A percentile compares a stretch with the other conserved stretches of the same genome.
These are phyloP conservation scores for Sebastes fasciatus DNA, from an alignment of 2,113 vertebrate species.

Conservation along the genomic window DNA sequence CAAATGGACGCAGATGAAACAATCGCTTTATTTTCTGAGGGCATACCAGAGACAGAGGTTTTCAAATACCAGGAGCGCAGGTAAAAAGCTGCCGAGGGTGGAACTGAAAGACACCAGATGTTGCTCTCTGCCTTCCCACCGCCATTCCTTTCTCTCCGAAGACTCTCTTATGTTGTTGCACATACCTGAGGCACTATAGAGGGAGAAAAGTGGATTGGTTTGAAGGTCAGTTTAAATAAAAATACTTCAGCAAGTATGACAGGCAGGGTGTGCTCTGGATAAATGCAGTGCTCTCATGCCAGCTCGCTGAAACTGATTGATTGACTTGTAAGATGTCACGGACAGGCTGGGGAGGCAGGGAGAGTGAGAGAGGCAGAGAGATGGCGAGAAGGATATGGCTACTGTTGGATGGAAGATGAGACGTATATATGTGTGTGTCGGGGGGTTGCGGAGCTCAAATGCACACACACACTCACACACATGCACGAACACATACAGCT, in stretches of 20 bases:
- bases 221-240: conserved; percentile 86
- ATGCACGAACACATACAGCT: conserved; percentile 62
- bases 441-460: conserved; percentile 18
- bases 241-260: conserved; percentile 83
- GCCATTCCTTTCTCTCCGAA: conserved; percentile 53
- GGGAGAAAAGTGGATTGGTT: conserved; percentile 75
- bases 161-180: conserved; percentile 64
- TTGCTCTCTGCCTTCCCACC: conserved; percentile 53
- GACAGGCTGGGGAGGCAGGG: conserved; percentile 71
- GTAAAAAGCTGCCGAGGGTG: conserved; percentile 60
- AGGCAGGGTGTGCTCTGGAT: conserved; percentile 83
- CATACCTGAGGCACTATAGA: conserved; percentile 69
- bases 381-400: conserved; percentile 68
- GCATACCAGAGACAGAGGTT: conserved; percentile 48
- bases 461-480: conserved; percentile 26
- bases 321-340: conserved; percentile 90
- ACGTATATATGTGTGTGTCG: conserved; percentile 2
- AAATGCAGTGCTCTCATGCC: conserved; percentile 83
- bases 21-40: conserved; percentile 53
- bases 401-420: conserved; percentile 64
- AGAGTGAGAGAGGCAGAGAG: conserved; percentile 49
- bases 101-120: conserved; percentile 81
- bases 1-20: conserved; percentile 60
- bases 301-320: conserved; percentile 83
- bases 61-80: conserved; percentile 65